phyloP scores from a whole-genome alignment of 1,140 invertebrate genomes.

The Lepidostoma basale region DNA sequence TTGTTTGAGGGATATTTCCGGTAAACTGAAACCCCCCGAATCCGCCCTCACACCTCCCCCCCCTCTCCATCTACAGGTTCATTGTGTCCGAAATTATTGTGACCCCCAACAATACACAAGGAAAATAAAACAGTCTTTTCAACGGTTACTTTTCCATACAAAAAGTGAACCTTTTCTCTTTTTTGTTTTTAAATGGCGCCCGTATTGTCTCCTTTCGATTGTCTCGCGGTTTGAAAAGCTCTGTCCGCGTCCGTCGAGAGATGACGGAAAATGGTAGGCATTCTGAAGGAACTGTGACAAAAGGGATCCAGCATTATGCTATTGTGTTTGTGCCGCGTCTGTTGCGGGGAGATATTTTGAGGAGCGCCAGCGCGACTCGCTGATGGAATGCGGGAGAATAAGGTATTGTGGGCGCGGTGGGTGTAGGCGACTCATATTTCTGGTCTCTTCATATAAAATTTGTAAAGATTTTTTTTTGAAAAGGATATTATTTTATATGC shows the following conservation, averaged over 20 bases:
- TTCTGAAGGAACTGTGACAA: neutral
- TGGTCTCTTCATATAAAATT: slow-evolving; percentile 25
- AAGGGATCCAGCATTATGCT: neutral
- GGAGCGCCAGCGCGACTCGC: neutral
- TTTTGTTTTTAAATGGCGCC: slow-evolving; percentile 47
- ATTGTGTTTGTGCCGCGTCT: neutral
- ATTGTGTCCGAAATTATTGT: slow-evolving; percentile 46
- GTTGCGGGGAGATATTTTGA: neutral
- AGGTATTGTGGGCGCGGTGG: slow-evolving; percentile 15
- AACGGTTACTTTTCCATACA: slow-evolving; percentile 46
- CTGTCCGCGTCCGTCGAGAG: slow-evolving; percentile 1
- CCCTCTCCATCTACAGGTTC: slow-evolving; percentile 26
- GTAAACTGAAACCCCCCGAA: slow-evolving; percentile 37
- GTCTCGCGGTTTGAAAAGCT: slow-evolving; percentile 45
- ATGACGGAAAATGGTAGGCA: slow-evolving; percentile 20
- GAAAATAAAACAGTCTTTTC: slow-evolving; percentile 45
- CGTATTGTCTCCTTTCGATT: slow-evolving; percentile 47
- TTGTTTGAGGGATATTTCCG: slow-evolving; percentile 19
- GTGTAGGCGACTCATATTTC: slow-evolving; percentile 10
- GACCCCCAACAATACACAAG: slow-evolving; percentile 29
- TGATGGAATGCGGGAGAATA: neutral
- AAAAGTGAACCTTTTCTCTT: slow-evolving; percentile 47
- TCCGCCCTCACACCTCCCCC: neutral
- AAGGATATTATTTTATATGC: slow-evolving; percentile 18
- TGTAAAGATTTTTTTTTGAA: slow-evolving; percentile 13